A percentile compares a stretch with the other conserved stretches of the same genome.
Evolutionary conservation across 2,113 vertebrate species (phyloP).

Genomic region (Phodopus roborovskii): DNA sequence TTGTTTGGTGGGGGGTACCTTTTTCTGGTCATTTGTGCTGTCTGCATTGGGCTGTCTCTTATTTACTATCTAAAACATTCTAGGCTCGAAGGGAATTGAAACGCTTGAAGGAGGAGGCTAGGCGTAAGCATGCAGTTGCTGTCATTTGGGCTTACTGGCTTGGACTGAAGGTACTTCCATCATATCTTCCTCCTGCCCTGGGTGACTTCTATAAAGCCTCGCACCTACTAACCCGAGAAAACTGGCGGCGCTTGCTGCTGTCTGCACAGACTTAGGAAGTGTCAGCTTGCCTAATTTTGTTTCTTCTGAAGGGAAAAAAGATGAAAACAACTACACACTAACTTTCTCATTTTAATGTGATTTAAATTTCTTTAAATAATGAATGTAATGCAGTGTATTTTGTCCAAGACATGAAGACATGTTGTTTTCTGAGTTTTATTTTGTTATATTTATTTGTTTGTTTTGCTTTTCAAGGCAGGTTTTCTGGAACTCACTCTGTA

Average conservation of each 20-base stretch:
- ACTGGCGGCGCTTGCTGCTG: constrained; percentile 40
- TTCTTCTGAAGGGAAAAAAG: constrained; percentile 18
- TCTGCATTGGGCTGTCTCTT: constrained; percentile 86
- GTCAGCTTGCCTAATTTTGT: constrained; percentile 61
- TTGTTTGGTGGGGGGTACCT: constrained; percentile 74
- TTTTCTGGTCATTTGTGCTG: constrained; percentile 81
- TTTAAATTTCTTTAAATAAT: constrained; percentile 54
- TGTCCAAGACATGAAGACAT: neutral
- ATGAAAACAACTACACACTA: neutral
- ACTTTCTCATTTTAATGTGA: constrained; percentile 42
- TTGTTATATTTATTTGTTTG: neutral
- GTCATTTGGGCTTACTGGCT: constrained; percentile 99
- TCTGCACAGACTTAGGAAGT: constrained; percentile 65
- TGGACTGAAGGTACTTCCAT: constrained; percentile 97
- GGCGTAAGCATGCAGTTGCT: constrained; percentile 98
- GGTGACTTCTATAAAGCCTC: constrained; percentile 68
- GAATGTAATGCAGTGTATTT: neutral
- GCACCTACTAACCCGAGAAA: constrained; percentile 83
- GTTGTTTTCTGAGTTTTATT: neutral
- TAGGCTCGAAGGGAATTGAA: constrained; percentile 99
- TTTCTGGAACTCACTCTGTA: neutral
- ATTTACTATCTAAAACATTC: constrained; percentile 89
- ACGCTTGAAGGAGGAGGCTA: constrained; percentile 98
- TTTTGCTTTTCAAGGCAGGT: neutral
- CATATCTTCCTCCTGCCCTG: constrained; percentile 76